A percentile compares a stretch with the other conserved stretches of the same genome.
These are phyloP conservation scores for Cryptocephalus moraei DNA, from an alignment of 2,888 invertebrate genomes.

Conservation along the genomic window DNA sequence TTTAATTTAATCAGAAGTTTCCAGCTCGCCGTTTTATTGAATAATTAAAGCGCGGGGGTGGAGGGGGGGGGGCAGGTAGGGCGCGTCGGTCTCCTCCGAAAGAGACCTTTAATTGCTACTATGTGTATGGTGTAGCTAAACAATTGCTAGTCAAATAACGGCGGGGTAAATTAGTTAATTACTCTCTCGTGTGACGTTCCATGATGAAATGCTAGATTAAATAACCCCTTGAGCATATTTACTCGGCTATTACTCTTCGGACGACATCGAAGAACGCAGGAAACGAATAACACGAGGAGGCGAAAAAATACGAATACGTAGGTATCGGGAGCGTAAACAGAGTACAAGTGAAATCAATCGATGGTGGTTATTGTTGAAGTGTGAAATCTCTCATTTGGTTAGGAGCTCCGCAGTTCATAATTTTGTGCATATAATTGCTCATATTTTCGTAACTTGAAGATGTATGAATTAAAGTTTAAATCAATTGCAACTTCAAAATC, in stretches of 20 bases:
- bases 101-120: slow-evolving; percentile 19
- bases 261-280: neutral
- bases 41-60: slow-evolving; percentile 11
- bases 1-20: slow-evolving; percentile 17
- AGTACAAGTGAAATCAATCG: neutral
- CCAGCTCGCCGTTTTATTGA: slow-evolving; percentile 18
- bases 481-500: no score
- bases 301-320: neutral
- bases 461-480: no score
- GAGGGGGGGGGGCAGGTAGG: no score
- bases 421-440: no score
- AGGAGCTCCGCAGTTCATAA: no score
- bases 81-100: slow-evolving; percentile 2
- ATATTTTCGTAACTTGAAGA: no score
- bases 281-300: neutral
- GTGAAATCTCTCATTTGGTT: no score
- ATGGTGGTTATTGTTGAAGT: no score
- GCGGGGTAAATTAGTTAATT: slow-evolving; percentile 23
- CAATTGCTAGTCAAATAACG: slow-evolving; percentile 19
- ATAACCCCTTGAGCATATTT: slow-evolving; percentile 21
- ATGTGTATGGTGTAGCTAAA: slow-evolving; percentile 21
- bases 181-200: slow-evolving; percentile 12
- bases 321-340: no score
- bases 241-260: slow-evolving; percentile 10
- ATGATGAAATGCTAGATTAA: slow-evolving; percentile 12